Percentiles rank a stretch among this genome's conserved stretches.
Evolutionary conservation across 1,140 invertebrate genomes (phyloP).

Genomic region (Brachionus calyciflorus): DNA sequence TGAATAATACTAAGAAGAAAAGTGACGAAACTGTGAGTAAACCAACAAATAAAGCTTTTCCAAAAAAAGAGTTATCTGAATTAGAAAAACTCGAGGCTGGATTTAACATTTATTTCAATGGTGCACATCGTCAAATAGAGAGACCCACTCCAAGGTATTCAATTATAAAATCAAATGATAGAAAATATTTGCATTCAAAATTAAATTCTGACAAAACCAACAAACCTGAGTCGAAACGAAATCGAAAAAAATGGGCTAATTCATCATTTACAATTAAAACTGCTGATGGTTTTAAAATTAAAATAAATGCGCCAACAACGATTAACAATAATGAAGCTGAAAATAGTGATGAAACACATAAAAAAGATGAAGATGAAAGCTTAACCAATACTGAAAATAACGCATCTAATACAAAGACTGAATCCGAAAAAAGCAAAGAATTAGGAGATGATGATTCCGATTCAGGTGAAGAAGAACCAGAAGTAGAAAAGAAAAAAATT

Average conservation of each 20-base stretch:
- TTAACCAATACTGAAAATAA: too few species aligned
- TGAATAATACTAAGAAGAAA: too few species aligned
- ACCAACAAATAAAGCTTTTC: not conserved
- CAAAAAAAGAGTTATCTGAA: conserved; percentile 2
- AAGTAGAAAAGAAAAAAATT: not conserved
- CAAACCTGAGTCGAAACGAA: not conserved
- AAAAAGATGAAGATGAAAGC: too few species aligned
- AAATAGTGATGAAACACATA: too few species aligned
- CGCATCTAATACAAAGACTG: not conserved
- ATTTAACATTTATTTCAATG: conserved; percentile 33
- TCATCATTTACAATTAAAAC: conserved; percentile 38
- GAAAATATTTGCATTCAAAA: not conserved
- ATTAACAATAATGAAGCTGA: too few species aligned
- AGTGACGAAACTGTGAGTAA: not conserved
- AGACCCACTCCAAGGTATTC: not conserved
- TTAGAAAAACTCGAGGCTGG: conserved; percentile 19
- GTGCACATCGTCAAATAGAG: conserved; percentile 9
- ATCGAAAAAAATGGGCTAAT: not conserved
- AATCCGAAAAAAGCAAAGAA: not conserved
- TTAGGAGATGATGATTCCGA: not conserved
- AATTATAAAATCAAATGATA: not conserved
- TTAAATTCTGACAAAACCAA: not conserved
- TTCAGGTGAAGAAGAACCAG: not conserved
- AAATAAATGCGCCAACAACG: conserved; percentile 21
- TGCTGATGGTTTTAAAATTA: conserved; percentile 12